Base-by-base conservation (phyloP, 2,888 invertebrate genomes). In the Phalangium opilio region DNA sequence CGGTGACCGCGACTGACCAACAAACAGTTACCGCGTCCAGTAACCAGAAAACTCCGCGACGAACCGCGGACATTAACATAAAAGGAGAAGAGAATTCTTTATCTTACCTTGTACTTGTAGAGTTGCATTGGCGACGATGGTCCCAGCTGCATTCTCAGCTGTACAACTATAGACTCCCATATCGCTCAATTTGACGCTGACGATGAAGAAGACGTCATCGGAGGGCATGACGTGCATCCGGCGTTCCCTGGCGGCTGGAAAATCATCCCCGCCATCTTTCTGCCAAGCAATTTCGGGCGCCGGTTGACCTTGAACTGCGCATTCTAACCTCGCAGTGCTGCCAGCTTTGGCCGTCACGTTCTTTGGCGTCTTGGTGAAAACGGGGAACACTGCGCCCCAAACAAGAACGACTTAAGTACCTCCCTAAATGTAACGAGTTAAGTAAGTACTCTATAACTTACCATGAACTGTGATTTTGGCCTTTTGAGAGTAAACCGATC, bases 161-260 rank as follows among this genome's bases (percentile, higher is more conserved):
- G 82, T 87, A 67, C 93, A 95, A 44, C 85, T 89, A 64, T 95
- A 95, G 27, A 86, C 73, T 1, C 95, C 95, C 68, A 83, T 82
- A 63, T 95, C 95, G 33, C 77, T 75, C 1, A 80, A 75, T 65
- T 86, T 87, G 18, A 86, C 85, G 68, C 86, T 79, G n/a, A 86
- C 76, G 58, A 95, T 93, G 62, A 89, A 86, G 64, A 91, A 86
- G 2, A 83, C 79, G 64, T 90, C 85, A 63, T 93, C 91, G 27
- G 79, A 77, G 1, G 86, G 83, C 76, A 89, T 83, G 41, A 91
- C 85, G 67, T 85, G 83, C 79, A 95, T 83, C 34, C 93, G 73
- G 40, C 91, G 75, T 65, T 95, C 91, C 57, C 83, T 75, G 8
- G 93, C 93, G 4, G 95, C 93, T 7, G 91, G 91, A 65, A 95